Conservation (phyloP, 2,113 vertebrate species). For the Myiozetetes cayanensis region DNA sequence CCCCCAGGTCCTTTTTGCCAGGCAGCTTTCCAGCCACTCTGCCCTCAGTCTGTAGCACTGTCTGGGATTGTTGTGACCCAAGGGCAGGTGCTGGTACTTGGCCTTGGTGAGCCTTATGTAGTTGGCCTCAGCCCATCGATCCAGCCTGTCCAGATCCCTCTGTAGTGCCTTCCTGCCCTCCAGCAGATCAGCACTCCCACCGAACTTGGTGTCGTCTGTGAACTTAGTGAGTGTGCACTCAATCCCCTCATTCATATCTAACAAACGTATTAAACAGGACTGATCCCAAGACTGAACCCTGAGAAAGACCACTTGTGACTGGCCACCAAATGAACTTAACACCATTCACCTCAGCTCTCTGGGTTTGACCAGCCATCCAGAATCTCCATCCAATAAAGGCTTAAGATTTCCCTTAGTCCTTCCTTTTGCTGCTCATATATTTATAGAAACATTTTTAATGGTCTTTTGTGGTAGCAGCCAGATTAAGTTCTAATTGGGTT, state of each 20-base stretch:
- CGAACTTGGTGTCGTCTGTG: not conserved
- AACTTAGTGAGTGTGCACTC: not conserved
- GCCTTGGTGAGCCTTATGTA: not conserved
- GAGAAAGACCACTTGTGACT: not conserved
- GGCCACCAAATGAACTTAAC: not conserved
- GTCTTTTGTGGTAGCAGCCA: not conserved
- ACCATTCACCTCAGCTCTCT: not conserved
- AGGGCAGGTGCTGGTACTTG: not conserved
- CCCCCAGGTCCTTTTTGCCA: not conserved
- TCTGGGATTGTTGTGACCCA: not conserved
- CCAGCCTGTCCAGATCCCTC: not conserved
- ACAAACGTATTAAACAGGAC: not conserved
- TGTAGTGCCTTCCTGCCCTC: not conserved
- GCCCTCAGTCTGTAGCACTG: not conserved
- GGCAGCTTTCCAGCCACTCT: not conserved
- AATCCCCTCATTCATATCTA: not conserved
- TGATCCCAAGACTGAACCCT: not conserved
- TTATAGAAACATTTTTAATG: not conserved
- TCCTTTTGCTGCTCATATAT: not conserved
- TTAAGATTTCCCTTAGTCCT: not conserved
- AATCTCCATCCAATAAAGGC: not conserved
- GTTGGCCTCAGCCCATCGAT: not conserved
- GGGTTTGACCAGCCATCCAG: not conserved
- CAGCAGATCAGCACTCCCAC: not conserved
- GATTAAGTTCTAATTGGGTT: not conserved